phyloP scores from a whole-genome alignment of 2,888 invertebrate species.

The Saturnia japonica region DNA sequence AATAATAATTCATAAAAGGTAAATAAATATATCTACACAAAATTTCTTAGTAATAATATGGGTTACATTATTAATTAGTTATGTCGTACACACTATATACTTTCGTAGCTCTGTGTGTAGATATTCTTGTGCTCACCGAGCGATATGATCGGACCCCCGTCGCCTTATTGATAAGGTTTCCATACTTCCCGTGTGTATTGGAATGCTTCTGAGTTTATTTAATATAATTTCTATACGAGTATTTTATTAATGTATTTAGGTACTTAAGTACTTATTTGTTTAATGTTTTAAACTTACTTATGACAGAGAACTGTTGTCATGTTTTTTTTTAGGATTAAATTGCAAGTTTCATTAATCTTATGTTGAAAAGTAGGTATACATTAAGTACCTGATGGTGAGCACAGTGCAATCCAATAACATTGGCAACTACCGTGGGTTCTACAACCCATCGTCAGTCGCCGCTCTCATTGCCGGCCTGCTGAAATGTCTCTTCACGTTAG shows the following conservation, averaged over 20 bases:
- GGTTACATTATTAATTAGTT: slow-evolving; percentile 10
- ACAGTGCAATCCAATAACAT: too few species aligned
- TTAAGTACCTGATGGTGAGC: too few species aligned
- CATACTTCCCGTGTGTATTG: slow-evolving; percentile 76
- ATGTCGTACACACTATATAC: slow-evolving; percentile 14
- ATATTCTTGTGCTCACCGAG: slow-evolving; percentile 60
- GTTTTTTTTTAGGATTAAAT: neutral
- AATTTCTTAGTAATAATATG: neutral
- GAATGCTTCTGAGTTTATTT: slow-evolving; percentile 77
- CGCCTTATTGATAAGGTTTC: slow-evolving; percentile 79
- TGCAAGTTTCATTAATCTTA: neutral
- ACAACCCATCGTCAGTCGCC: too few species aligned
- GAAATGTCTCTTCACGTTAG: too few species aligned
- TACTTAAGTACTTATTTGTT: slow-evolving; percentile 22
- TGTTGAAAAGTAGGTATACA: too few species aligned
- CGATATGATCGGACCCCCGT: slow-evolving; percentile 79
- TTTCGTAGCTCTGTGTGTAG: slow-evolving; percentile 62
- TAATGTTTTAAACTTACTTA: slow-evolving; percentile 14
- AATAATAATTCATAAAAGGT: neutral
- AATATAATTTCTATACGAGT: slow-evolving; percentile 63
- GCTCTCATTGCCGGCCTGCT: too few species aligned
- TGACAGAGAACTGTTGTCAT: neutral
- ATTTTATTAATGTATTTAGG: slow-evolving; percentile 35
- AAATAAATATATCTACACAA: neutral
- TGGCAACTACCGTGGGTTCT: too few species aligned